Evolutionary conservation across 2,888 invertebrate species (phyloP).

Genomic region (Drosophila tanythrix): DNA sequence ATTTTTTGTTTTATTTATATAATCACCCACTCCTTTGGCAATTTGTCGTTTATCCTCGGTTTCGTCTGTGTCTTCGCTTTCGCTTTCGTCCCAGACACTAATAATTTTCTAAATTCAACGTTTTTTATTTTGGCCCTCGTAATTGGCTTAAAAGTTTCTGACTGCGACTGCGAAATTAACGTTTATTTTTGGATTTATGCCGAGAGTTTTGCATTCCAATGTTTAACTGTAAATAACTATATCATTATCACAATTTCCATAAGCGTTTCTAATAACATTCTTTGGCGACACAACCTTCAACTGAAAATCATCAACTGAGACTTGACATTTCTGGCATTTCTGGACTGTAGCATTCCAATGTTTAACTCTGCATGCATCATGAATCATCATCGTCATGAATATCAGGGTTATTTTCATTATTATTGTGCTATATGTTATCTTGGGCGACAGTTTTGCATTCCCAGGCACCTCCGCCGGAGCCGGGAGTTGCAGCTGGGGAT

Average conservation of each 20-base stretch:
- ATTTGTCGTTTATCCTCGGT: slow-evolving; percentile 68
- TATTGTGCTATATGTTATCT: slow-evolving; percentile 22
- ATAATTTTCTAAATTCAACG: slow-evolving; percentile 65
- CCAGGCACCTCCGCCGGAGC: slow-evolving; percentile 20
- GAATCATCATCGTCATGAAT: slow-evolving; percentile 34
- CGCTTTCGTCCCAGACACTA: slow-evolving; percentile 53
- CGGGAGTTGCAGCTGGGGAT: slow-evolving; percentile 38
- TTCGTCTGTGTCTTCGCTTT: slow-evolving; percentile 10
- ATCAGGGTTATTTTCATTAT: slow-evolving; percentile 2
- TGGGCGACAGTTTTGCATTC: slow-evolving; percentile 63
- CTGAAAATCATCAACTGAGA: neutral
- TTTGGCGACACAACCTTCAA: neutral
- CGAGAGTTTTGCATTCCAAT: slow-evolving; percentile 37
- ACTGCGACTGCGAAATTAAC: slow-evolving; percentile 48
- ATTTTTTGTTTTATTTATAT: slow-evolving; percentile 19
- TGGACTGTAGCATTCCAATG: slow-evolving; percentile 9
- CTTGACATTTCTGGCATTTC: slow-evolving; percentile 5
- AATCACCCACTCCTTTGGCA: slow-evolving; percentile 58
- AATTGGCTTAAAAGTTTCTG: slow-evolving; percentile 43
- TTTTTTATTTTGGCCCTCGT: slow-evolving; percentile 31
- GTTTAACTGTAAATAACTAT: slow-evolving; percentile 6
- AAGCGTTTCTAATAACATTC: neutral
- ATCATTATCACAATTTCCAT: slow-evolving; percentile 14
- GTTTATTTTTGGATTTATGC: slow-evolving; percentile 43
- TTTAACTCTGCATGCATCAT: slow-evolving; percentile 23